A percentile compares a stretch with the other conserved stretches of the same genome.
Evolutionary conservation across 2,888 invertebrate species (phyloP).

Genomic region (Diaperis boleti): DNA sequence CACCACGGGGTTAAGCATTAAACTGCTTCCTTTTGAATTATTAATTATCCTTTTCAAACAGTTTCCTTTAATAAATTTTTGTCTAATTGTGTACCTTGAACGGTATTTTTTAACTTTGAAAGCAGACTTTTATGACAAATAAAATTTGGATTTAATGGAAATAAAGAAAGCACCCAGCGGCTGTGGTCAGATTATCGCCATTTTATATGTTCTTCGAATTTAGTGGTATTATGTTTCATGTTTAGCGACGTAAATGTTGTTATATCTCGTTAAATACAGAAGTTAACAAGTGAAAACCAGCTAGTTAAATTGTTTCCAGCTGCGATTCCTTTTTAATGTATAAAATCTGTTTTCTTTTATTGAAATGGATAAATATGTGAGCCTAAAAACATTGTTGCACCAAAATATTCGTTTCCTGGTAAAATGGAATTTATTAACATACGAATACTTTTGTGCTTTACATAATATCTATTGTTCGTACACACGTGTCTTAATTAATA

Average conservation of each 20-base stretch:
- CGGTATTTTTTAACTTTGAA: background rate
- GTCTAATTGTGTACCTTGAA: background rate
- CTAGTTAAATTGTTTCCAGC: too few relatives aligned
- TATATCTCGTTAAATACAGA: constrained; percentile 5
- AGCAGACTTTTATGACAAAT: constrained; percentile 1
- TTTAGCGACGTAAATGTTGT: constrained; percentile 8
- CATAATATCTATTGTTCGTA: too few relatives aligned
- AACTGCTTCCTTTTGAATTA: constrained; percentile 23
- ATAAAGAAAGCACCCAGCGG: constrained; percentile 9
- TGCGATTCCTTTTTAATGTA: too few relatives aligned
- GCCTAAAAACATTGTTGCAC: too few relatives aligned
- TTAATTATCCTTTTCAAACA: constrained; percentile 6
- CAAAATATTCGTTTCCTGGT: too few relatives aligned
- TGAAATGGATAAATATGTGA: too few relatives aligned
- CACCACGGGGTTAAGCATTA: constrained; percentile 24
- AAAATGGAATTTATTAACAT: too few relatives aligned
- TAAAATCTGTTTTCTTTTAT: too few relatives aligned
- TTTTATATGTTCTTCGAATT: constrained; percentile 16
- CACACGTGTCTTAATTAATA: too few relatives aligned
- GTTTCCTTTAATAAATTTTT: constrained; percentile 7
- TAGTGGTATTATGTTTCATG: constrained; percentile 22
- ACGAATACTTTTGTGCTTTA: too few relatives aligned
- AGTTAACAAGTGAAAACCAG: constrained; percentile 8
- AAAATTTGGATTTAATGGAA: constrained; percentile 11
- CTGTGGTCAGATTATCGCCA: constrained; percentile 13